These are phyloP conservation scores for Coleophora flavipennella DNA, from an alignment of 2,888 invertebrate genomes.

Conservation along the genomic window DNA sequence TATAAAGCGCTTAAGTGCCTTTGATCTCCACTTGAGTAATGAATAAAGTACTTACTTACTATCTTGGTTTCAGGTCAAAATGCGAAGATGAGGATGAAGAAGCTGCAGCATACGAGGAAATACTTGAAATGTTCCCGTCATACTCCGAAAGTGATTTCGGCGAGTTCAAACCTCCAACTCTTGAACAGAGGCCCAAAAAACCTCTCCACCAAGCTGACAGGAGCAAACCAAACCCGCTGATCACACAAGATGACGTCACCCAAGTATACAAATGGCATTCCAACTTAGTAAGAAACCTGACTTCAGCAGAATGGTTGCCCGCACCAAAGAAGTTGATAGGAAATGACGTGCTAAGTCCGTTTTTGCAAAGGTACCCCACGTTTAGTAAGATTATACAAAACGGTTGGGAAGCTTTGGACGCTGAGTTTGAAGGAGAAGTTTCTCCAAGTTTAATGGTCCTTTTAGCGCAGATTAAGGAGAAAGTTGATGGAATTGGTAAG, in stretches of 20 bases:
- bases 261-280: conserved; percentile 76
- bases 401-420: conserved; percentile 64
- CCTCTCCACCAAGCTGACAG: conserved; percentile 24
- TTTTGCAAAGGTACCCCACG: conserved; percentile 73
- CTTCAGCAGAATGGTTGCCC: conserved; percentile 74
- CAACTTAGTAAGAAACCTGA: conserved; percentile 69
- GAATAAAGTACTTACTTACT: too few relatives aligned
- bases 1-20: too few relatives aligned
- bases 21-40: too few relatives aligned
- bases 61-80: conserved; percentile 66
- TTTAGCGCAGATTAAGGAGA: conserved; percentile 62
- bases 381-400: conserved; percentile 70
- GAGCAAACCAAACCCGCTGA: conserved; percentile 34
- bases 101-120: conserved; percentile 75
- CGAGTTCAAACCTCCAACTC: conserved; percentile 70
- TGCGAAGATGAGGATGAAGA: conserved; percentile 80
- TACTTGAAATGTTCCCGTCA: conserved; percentile 80
- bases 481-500: conserved; percentile 58
- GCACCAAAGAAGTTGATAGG: conserved; percentile 54
- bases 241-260: conserved; percentile 70
- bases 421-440: conserved; percentile 64
- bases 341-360: conserved; percentile 52
- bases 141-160: conserved; percentile 78
- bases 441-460: conserved; percentile 74
- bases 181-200: conserved; percentile 64